Evolutionary conservation across 1,140 invertebrate genomes (phyloP).

Genomic region (Camponotus vicinus): DNA sequence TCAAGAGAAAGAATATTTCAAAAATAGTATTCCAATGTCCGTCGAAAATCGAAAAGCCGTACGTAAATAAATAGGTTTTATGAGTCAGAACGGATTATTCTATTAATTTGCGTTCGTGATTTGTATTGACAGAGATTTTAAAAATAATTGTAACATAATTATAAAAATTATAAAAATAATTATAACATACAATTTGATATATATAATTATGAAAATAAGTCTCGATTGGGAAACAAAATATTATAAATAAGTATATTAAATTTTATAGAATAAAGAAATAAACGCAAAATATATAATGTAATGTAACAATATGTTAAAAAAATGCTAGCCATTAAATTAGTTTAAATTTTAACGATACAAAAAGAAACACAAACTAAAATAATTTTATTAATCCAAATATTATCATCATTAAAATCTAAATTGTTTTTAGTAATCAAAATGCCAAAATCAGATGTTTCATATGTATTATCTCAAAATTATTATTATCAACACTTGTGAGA

Average conservation of each 20-base stretch:
- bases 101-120: neutral
- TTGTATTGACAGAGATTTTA: neutral
- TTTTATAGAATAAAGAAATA: neutral
- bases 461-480: neutral
- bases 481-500: neutral
- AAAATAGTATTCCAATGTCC: slow-evolving; percentile 4
- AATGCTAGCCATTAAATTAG: neutral
- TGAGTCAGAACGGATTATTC: neutral
- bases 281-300: neutral
- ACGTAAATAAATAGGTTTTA: slow-evolving; percentile 5
- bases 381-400: neutral
- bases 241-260: neutral
- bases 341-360: neutral
- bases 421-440: neutral
- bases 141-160: neutral
- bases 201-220: too few relatives aligned
- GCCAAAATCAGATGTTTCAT: neutral
- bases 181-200: too few relatives aligned
- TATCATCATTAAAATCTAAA: neutral
- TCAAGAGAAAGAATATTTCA: neutral
- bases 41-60: neutral
- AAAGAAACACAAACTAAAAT: neutral
- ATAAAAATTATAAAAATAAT: too few relatives aligned
- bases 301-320: neutral
- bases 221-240: neutral